Percentiles rank a stretch among this genome's conserved stretches.
Evolutionary conservation across 2,797 vertebrate species (phyloP).

Genomic region (Cirrhinus molitorella): DNA sequence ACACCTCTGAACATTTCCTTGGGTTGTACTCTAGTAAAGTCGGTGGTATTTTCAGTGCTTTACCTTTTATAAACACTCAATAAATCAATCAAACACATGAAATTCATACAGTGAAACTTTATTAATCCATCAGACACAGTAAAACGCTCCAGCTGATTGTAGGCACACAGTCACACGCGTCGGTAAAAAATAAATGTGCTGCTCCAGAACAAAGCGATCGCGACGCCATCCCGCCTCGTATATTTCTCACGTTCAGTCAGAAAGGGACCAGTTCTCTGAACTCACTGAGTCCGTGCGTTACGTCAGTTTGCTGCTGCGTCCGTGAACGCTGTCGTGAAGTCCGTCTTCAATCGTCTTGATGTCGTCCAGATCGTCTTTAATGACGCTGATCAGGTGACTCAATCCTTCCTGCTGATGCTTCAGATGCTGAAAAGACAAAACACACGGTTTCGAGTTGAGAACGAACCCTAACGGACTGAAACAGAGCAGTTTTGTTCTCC

Average conservation of each 20-base stretch:
- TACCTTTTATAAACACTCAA: not conserved
- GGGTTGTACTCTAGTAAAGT: not conserved
- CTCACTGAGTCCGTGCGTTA: too few relatives aligned
- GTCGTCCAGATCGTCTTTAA: constrained; percentile 97
- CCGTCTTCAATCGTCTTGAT: constrained; percentile 96
- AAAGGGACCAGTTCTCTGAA: not conserved
- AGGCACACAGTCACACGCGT: not conserved
- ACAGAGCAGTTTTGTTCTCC: not conserved
- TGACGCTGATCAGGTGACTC: constrained; percentile 94
- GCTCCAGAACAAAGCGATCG: not conserved
- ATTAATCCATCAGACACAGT: not conserved
- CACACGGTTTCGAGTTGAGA: not conserved
- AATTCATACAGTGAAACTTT: not conserved
- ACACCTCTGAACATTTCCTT: not conserved
- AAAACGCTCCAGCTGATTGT: not conserved
- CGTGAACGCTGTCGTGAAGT: constrained; percentile 88
- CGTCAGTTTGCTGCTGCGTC: constrained; percentile 89
- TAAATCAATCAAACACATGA: not conserved
- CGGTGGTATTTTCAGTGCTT: not conserved
- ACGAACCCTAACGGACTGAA: not conserved
- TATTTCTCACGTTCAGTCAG: not conserved
- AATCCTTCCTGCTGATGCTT: constrained; percentile 97
- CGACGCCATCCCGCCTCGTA: not conserved
- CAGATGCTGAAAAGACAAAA: constrained; percentile 84
- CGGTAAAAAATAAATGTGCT: not conserved